Base-by-base conservation (phyloP, 2,888 invertebrate genomes). In the Sicus ferrugineus region DNA sequence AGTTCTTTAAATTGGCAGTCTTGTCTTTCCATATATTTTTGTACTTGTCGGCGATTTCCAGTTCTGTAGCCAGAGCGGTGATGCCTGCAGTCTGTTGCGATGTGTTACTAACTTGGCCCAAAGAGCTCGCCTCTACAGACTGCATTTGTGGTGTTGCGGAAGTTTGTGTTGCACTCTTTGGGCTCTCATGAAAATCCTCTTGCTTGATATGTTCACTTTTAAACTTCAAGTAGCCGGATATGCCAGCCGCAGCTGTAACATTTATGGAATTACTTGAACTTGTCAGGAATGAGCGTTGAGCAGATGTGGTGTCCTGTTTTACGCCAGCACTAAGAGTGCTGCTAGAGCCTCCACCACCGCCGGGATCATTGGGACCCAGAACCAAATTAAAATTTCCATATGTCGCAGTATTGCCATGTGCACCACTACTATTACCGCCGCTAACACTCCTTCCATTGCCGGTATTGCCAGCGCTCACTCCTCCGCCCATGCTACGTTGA, bases 321-420 rank as follows among this genome's bases (percentile, higher is more conserved):
- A 77, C 72, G 16, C 74, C 75, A 6, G 70, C 70, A 16, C 74
- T 73, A 11, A 69, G 72, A 63, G 67, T 71, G 63, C 67, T 70
- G 26, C 73, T 72, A 28, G 72, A 73, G 52, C 75, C 69, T 11
- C 89, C 89, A 80, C 90, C 89, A 73, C 90, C 90, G 79, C 90
- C 90, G 69, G 90, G 90, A 84, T 91, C 91, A 80, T 89, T 88
- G 78, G 90, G 88, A n/a, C 76, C 77, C 30, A 75, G 75, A 5
- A 69, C 48, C 56, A 78, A 64, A 59, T 73, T 77, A 74, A 78
- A 78, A 75, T 77, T 78, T 81, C 90, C 91, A 84, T 90, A 88
- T 14, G 83, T 70, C 5, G 73, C 64, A 2, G 58, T 28, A 68
- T 71, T 73, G 21, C 69, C n/a, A 0, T 65, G 50, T 5, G 65